Conservation (phyloP, 2,113 vertebrate genomes). For the Pithys albifrons region DNA sequence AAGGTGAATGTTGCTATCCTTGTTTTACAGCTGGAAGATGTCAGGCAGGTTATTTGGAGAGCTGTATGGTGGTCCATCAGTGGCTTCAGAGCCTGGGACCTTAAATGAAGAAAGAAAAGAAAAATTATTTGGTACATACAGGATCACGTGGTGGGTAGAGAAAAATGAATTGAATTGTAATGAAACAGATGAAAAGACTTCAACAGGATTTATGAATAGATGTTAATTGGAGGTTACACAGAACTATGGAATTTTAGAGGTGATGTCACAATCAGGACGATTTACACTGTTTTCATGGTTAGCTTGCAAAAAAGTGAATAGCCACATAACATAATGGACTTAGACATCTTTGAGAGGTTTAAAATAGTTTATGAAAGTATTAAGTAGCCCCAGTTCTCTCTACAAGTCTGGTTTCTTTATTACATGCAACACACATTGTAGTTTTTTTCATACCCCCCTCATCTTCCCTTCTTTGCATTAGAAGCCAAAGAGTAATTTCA, state of each 20-base stretch:
- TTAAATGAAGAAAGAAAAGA: neutral
- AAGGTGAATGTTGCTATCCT: neutral
- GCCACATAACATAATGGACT: neutral
- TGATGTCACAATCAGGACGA: neutral
- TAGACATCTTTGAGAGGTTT: neutral
- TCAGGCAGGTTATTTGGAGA: neutral
- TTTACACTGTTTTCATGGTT: neutral
- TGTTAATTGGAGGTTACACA: neutral
- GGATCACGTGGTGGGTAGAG: neutral
- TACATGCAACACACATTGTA: neutral
- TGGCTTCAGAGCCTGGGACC: neutral
- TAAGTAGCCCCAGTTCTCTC: neutral
- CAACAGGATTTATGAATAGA: neutral
- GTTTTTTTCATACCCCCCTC: neutral
- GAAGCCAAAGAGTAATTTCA: neutral
- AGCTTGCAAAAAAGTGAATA: neutral
- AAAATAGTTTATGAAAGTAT: neutral
- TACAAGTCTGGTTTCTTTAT: neutral
- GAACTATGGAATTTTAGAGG: neutral
- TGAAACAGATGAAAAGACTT: neutral
- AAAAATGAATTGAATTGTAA: fast-evolving
- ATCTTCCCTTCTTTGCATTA: neutral
- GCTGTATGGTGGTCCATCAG: neutral
- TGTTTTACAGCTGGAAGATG: neutral
- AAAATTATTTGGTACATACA: neutral